Base-by-base conservation (phyloP, 2,888 invertebrate genomes). In the Tetrapedia diversipes region DNA sequence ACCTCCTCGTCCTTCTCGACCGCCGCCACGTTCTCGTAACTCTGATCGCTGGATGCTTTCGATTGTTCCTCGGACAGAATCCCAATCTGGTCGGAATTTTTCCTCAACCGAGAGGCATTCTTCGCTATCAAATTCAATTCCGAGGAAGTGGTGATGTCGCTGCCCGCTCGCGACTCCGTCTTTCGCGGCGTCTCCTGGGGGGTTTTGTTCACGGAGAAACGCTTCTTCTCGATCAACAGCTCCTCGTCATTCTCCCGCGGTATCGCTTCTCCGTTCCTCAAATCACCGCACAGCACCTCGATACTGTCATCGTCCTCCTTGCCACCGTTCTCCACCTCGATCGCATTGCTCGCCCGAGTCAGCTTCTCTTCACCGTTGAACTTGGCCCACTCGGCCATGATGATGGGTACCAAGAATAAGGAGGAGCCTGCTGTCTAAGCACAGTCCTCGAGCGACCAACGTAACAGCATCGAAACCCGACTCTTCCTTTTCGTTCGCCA, bases 311-410 rank as follows among this genome's bases (percentile, higher is more conserved):
- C 54, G 11, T 49, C 60, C 16, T 45, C 65, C 0, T 24, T 60
- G 14, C 34, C 45, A 14, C 19, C 45, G 8, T 19, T 65, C 19
- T 54, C 64, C n/a, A 6, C 24, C 10, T 51, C 53, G 22, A 43
- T 59, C 29, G 45, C 45, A 34, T 75, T 72, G 45, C 74, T 81
- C 47, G 67, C 27, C 70, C 27, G 47, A 45, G 47, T 66, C 59
- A 80, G 75, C 51, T 80, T 81, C 34, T 80, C 77, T 67, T 86
- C 87, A 14, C 89, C 87, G 72, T 89, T 90, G 72, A 89, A 88
- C 73, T 88, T 89, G 61, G 84, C 82, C 90, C 91, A 90, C 71
- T 89, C 89, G 77, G 91, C 90, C 91, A 91, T 91, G 56, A 75
- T 86, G 82, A 67, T 47, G 60, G n/a, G 19, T 37, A 65, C 64